Evolutionary conservation across 2,113 vertebrate species (phyloP).

Genomic region (Megaceryle torquata): DNA sequence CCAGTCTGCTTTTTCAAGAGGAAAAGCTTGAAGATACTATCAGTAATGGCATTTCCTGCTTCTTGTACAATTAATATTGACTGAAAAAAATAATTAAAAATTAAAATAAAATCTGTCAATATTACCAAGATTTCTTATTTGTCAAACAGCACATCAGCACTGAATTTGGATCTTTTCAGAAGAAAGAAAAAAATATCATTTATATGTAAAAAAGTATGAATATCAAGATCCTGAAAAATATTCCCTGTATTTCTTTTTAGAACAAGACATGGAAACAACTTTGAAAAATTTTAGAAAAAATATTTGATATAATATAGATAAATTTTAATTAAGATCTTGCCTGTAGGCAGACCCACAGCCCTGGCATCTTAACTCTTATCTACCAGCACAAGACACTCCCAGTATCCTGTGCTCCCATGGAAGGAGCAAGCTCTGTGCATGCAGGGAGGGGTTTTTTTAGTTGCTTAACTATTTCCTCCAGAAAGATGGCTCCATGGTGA

Average conservation of each 20-base stretch:
- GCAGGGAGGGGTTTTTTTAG: background rate
- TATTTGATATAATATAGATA: slow-evolving; percentile 51
- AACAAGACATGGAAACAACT: background rate
- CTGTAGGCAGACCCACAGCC: slow-evolving; percentile 14
- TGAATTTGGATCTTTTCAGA: background rate
- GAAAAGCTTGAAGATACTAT: slow-evolving; percentile 22
- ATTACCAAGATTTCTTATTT: background rate
- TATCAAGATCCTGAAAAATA: background rate
- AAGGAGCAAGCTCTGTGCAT: background rate
- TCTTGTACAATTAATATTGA: background rate
- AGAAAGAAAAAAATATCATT: background rate
- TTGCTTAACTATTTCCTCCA: background rate
- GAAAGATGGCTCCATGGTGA: background rate
- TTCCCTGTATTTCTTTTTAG: background rate
- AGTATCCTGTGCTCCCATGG: background rate
- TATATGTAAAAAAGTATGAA: background rate
- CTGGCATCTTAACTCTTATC: slow-evolving; percentile 13
- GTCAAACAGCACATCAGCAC: background rate
- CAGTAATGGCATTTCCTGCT: slow-evolving; percentile 3
- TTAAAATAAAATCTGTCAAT: background rate
- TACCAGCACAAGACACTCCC: slow-evolving; percentile 33
- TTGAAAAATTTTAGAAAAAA: slow-evolving; percentile 9
- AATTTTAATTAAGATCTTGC: slow-evolving; percentile 58
- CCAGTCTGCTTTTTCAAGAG: background rate
- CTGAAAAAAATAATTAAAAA: background rate